Percentiles rank a stretch among this genome's conserved stretches.
Evolutionary conservation across 2,113 vertebrate species (phyloP).

Genomic region (Mobula birostris): DNA sequence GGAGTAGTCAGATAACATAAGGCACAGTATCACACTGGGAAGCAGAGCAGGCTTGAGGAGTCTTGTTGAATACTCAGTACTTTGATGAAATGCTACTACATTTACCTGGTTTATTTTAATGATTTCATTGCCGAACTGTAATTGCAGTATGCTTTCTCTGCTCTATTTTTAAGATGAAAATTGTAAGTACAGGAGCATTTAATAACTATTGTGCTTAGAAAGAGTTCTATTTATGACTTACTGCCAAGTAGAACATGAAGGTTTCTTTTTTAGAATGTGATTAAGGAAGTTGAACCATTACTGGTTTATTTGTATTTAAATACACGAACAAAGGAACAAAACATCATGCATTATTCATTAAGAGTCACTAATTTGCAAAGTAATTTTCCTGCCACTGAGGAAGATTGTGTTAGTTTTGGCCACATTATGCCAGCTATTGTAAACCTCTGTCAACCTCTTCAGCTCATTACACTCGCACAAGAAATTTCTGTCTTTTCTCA

Average conservation of each 20-base stretch:
- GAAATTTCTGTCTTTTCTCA: neutral
- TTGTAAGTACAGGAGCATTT: neutral
- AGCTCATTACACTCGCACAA: neutral
- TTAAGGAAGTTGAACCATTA: neutral
- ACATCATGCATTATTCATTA: neutral
- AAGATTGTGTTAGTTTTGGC: neutral
- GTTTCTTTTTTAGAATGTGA: neutral
- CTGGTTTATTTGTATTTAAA: neutral
- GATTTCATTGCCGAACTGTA: neutral
- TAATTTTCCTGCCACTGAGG: neutral
- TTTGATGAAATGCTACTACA: neutral
- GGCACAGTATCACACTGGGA: no score
- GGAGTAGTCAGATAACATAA: no score
- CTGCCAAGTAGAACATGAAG: neutral
- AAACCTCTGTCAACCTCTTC: neutral
- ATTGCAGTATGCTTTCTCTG: neutral
- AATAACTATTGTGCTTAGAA: no score
- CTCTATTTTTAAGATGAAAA: neutral
- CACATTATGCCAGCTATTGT: neutral
- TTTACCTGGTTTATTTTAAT: neutral
- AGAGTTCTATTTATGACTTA: slow-evolving; percentile 1
- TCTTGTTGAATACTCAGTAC: neutral
- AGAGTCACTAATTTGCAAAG: neutral
- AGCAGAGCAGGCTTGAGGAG: no score
- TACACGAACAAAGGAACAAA: neutral